phyloP scores from a whole-genome alignment of 1,140 invertebrate species.

The Hylyphantes graminicola region DNA sequence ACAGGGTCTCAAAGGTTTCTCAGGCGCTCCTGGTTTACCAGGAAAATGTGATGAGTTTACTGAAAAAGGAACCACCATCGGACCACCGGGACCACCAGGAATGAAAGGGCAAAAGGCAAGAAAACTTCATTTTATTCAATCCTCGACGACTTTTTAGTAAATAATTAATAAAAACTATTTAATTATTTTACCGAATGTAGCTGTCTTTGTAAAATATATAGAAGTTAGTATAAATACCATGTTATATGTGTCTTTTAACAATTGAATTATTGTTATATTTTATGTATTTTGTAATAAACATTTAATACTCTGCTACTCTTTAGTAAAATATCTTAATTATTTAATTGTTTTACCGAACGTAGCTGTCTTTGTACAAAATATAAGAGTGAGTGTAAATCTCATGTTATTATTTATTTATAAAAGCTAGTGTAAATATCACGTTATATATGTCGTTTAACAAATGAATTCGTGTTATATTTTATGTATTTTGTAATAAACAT shows the following conservation, averaged over 20 bases:
- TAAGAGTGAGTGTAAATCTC: neutral
- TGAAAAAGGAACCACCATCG: constrained; percentile 57
- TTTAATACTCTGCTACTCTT: neutral
- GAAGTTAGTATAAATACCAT: neutral
- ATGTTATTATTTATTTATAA: neutral
- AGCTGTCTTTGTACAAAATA: too few species aligned
- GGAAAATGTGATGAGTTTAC: constrained; percentile 48
- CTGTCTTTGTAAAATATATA: too few species aligned
- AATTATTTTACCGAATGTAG: too few species aligned
- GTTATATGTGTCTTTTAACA: neutral
- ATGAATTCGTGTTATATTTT: neutral
- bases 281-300: neutral
- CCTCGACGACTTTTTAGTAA: too few species aligned
- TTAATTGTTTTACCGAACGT: too few species aligned
- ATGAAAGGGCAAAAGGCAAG: constrained; percentile 64
- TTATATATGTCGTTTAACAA: neutral
- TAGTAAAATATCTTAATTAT: too few species aligned
- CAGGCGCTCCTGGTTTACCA: constrained; percentile 41
- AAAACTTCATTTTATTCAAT: neutral
- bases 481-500: neutral
- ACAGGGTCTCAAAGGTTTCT: constrained; percentile 53
- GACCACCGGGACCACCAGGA: constrained; percentile 66
- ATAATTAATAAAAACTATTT: too few species aligned
- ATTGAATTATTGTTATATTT: neutral
- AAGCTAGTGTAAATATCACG: neutral